Conservation (phyloP, 2,888 invertebrate genomes). For the Acleris sparsana region DNA sequence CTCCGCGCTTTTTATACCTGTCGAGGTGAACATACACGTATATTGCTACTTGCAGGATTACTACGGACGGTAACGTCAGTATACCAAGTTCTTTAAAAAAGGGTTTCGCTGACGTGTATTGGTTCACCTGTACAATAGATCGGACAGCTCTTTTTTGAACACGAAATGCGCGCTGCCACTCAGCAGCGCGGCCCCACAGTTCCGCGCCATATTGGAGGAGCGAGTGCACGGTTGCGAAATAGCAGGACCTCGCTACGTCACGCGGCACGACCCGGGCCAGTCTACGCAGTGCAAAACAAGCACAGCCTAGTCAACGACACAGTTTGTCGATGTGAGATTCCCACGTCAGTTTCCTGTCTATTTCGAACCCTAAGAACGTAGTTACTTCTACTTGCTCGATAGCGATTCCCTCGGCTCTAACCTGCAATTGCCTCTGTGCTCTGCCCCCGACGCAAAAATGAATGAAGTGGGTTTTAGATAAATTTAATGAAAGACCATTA, state of each 20-base stretch:
- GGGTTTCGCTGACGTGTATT: too few species aligned
- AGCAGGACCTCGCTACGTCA: constrained; percentile 16
- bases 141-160: too few species aligned
- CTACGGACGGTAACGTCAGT: too few species aligned
- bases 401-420: too few species aligned
- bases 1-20: too few species aligned
- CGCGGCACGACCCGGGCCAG: constrained; percentile 1
- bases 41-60: too few species aligned
- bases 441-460: constrained; percentile 6
- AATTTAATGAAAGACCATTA: constrained; percentile 20
- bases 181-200: constrained; percentile 26
- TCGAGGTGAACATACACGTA: too few species aligned
- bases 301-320: constrained; percentile 6
- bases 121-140: too few species aligned
- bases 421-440: not conserved
- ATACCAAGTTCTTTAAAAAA: too few species aligned
- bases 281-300: constrained; percentile 26
- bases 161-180: constrained; percentile 30
- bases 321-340: constrained; percentile 12
- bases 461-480: constrained; percentile 25
- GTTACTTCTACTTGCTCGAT: constrained; percentile 7
- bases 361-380: constrained; percentile 19
- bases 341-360: constrained; percentile 26
- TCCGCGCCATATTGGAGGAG: constrained; percentile 16
- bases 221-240: constrained; percentile 31